Evolutionary conservation across 30 jellyfish, hydroid and myxozoan species (phyloP), one percentile per base, ranked within the genome.

Genomic region (Aurelia aurita complex sp. Pacific): DNA sequence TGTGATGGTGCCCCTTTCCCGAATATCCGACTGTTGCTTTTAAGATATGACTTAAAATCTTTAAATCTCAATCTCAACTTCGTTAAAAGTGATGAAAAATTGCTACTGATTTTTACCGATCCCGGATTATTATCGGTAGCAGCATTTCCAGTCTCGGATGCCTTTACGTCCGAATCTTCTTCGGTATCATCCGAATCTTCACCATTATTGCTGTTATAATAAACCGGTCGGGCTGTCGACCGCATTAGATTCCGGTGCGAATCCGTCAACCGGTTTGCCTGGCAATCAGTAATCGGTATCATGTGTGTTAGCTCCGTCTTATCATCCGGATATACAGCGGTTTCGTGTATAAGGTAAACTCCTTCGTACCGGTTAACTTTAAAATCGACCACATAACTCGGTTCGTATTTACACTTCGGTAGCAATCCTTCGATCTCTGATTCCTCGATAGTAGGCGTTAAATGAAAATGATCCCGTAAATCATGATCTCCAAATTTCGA

Each of bases 331-430:
- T 63, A 93, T n/a, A 93, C 89, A 4, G 98, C 92, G 34, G 93
- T 93, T 50, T 93, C 98, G 73, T 93, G 98, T 16, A 93, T 74
- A 19, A 93, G 88, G 12, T 82, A 68, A 19, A 93, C 98, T 4
- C 98, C 98, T 74, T 93, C 97, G 87, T 93, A 93, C 32, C 98
- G 92, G 64, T 78, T 84, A 3, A 94, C 97, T 35, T 88, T 81
- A 60, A 93, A 93, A 60, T 93, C 94, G 18, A 93, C 96, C 60
- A 87, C 34, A 60, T 93, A 93, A 69, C 97, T 93, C 65, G 98
- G 98, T 15, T 77, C 65, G 76, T 93, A 93, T 23, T 40, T 53
- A 78, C 96, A 88, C 63, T 65, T 78, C 29, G 97, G 96, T 7
- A 93, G 82, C 57, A 93, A 35, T 0, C 78, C 88, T 23, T 61